Base-by-base conservation (phyloP, 1,140 invertebrate genomes). In the Marisa cornuarietis region DNA sequence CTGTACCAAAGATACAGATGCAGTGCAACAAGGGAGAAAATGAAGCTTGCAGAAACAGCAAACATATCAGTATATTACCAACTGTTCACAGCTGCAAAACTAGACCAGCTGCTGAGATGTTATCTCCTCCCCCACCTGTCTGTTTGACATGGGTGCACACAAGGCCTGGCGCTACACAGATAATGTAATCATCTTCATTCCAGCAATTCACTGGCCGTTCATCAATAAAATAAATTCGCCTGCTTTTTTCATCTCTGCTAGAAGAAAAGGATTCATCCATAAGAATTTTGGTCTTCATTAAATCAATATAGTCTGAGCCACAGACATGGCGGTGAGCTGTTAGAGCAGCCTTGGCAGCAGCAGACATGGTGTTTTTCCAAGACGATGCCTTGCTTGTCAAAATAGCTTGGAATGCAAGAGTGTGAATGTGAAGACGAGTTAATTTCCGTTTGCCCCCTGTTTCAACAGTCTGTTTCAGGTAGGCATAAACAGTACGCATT, bases 221-320 rank as follows among this genome's bases (percentile, higher is more conserved):
- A 63, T 87, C 84, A 24, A 86, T 79, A 4, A 90, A 58, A 22
- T 79, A 77, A 54, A 90, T 87, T 63, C 86, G 83, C 31, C 82
- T 74, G 20, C 83, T 83, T 20, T 79, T 65, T 78, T 84, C 79
- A 2, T 61, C 42, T 18, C 79, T 79, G 71, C 86, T 95, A 0
- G 94, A 95, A 16, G 95, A 93, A 87, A 97, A 97, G 85, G 95
- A 96, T 22, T 96, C 95, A 88, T 97, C 96, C 91, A 97, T 93
- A 31, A 97, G 92, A 8, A 96, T 88, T 76, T 93, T 93, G 0
- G 95, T 94, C 85, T 95, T 94, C 11, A 93, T 92, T 6, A 94
- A 90, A 83, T 95, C 93, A 31, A 97, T 94, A 84, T 93, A 90
- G 80, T 93, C 91, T 3, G 93, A 94, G n/a, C 94, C 94, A 88